Base-by-base conservation (phyloP, 2,888 invertebrate species). In the Heteropelma amictum region DNA sequence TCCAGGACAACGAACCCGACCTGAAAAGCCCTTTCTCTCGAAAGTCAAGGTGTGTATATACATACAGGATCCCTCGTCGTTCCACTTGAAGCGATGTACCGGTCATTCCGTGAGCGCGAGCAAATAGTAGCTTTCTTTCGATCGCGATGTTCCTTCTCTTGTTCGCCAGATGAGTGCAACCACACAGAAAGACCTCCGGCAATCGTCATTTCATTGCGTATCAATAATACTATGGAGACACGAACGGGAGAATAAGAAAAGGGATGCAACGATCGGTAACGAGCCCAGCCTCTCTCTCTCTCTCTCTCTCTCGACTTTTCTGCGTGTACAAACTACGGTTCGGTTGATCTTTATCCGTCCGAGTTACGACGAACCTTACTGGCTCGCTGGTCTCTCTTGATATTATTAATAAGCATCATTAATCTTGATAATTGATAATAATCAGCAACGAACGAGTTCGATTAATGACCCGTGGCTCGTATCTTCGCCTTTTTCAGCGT, bases 1-100 rank as follows among this genome's bases (percentile, higher is more conserved):
- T 77, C 61, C 76, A 79, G 82, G 81, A 69, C 81, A 78, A 68
- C 61, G 81, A 82, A 81, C 82, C 68, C 77, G 76, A 72, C 79
- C 79, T 78, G 75, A 76, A 77, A 77, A 77, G 80, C 80, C 78
- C 83, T 84, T 82, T 84, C 83, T 80, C 81, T 76, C 53, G 72
- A 53, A 76, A 81, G 77, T 81, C 78, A 78, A 77, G 77, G 68
- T 77, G 76, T 75, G n/a, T n/a, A n/a, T n/a, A n/a, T n/a, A n/a
- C n/a, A 51, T 49, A 68, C 17, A 68, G 68, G 56, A 72, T 65
- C 61, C 67, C 56, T 60, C 63, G 76, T 78, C 79, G 77, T 72
- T 77, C 78, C 70, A 77, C 77, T 79, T 77, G 67, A 49, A 69
- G 65, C 5, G 35, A 51, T 7, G 61, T 17, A 51, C 49, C 56